Evolutionary conservation across 2,888 invertebrate species (phyloP).

Genomic region (Lochmaea capreae): DNA sequence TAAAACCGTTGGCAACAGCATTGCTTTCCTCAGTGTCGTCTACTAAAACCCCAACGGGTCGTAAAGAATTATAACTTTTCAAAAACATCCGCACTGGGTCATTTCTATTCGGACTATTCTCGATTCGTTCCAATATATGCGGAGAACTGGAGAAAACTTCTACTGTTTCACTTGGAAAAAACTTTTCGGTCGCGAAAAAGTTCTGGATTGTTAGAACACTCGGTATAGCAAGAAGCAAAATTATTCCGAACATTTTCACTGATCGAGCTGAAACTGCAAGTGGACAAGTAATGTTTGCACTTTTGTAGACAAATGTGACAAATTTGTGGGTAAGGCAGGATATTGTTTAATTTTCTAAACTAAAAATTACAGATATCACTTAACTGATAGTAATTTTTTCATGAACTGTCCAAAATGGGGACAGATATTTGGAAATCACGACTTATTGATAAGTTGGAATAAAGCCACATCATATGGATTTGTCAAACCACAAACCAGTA

Average conservation of each 20-base stretch:
- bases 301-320: conserved; percentile 56
- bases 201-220: conserved; percentile 32
- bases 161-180: conserved; percentile 22
- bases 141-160: conserved; percentile 15
- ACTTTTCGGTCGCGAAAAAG: conserved; percentile 29
- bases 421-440: conserved; percentile 26
- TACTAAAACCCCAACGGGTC: conserved; percentile 54
- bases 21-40: conserved; percentile 53
- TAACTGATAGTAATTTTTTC: conserved; percentile 33
- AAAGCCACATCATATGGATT: conserved; percentile 8
- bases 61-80: conserved; percentile 45
- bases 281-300: conserved; percentile 37
- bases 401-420: conserved; percentile 27
- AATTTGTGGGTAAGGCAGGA: conserved; percentile 60
- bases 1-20: conserved; percentile 49
- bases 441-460: neutral
- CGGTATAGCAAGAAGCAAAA: conserved; percentile 29
- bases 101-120: conserved; percentile 33
- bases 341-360: conserved; percentile 57
- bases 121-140: conserved; percentile 28
- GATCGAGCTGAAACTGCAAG: conserved; percentile 36
- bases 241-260: conserved; percentile 42
- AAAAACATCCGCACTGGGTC: conserved; percentile 45
- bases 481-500: neutral
- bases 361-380: conserved; percentile 35